These are phyloP conservation scores for Sebastes schlegelii DNA, from an alignment of 2,113 vertebrate species.

Conservation along the genomic window DNA sequence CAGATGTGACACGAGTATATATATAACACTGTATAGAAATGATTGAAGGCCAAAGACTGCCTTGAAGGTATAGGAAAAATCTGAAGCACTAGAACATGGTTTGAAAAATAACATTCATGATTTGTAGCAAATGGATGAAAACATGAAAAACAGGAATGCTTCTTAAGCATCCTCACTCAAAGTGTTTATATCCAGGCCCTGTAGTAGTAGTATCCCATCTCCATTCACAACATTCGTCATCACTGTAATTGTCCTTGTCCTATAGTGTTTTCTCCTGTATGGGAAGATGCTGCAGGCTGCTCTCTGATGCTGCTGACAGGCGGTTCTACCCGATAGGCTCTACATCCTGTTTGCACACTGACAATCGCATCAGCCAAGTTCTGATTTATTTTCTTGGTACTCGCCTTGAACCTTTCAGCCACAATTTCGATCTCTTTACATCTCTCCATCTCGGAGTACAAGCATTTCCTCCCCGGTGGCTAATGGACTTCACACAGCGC, in stretches of 20 bases:
- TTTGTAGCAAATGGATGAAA: slow-evolving; percentile 6
- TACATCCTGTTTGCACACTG: slow-evolving; percentile 57
- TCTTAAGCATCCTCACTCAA: neutral
- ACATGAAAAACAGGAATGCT: neutral
- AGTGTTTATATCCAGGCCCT: slow-evolving; percentile 28
- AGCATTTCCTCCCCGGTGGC: slow-evolving; percentile 45
- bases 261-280: slow-evolving; percentile 15
- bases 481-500: slow-evolving; percentile 64
- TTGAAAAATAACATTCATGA: neutral
- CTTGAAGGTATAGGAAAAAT: neutral
- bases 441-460: slow-evolving; percentile 59
- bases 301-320: slow-evolving; percentile 45
- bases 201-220: slow-evolving; percentile 13
- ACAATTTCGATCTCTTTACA: slow-evolving; percentile 58
- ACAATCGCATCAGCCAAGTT: slow-evolving; percentile 57
- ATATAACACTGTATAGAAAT: no score
- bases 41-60: neutral
- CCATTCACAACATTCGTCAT: slow-evolving; percentile 53
- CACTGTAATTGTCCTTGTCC: slow-evolving; percentile 49
- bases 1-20: no score
- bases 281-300: neutral
- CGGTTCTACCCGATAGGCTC: slow-evolving; percentile 50
- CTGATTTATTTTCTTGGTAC: slow-evolving; percentile 73
- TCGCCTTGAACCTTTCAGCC: slow-evolving; percentile 78
- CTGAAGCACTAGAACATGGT: neutral